Evolutionary conservation across 2,888 invertebrate species (phyloP).

Genomic region (Syrista parreyssii): DNA sequence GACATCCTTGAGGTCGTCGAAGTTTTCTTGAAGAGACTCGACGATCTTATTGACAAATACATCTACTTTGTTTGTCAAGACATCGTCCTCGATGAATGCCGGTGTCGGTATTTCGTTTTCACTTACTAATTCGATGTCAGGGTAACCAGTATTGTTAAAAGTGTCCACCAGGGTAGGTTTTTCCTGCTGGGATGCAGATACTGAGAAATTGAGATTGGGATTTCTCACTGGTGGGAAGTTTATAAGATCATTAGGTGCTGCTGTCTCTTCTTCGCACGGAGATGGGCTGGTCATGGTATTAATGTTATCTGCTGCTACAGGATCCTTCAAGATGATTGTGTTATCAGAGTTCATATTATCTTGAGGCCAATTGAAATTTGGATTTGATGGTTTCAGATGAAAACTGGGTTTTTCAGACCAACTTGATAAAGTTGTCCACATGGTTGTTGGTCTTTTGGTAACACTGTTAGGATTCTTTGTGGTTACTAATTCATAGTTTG

Average conservation of each 20-base stretch:
- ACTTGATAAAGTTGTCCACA: conserved; percentile 55
- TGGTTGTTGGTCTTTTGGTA: conserved; percentile 43
- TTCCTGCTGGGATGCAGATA: conserved; percentile 67
- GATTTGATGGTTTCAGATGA: conserved; percentile 47
- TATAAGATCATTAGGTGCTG: conserved; percentile 75
- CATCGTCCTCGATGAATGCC: conserved; percentile 80
- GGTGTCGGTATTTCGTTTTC: conserved; percentile 82
- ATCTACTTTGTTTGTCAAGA: conserved; percentile 83
- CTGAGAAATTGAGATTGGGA: conserved; percentile 81
- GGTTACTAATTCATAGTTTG: conserved; percentile 1
- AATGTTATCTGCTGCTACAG: conserved; percentile 17
- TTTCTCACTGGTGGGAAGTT: conserved; percentile 90
- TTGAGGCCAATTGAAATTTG: conserved; percentile 30
- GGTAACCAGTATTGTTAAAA: conserved; percentile 65
- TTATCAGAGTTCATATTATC: conserved; percentile 29
- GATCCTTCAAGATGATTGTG: conserved; percentile 38
- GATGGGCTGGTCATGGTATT: conserved; percentile 15
- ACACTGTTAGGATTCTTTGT: conserved; percentile 20
- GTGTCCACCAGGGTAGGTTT: conserved; percentile 61
- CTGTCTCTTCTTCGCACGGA: conserved; percentile 72
- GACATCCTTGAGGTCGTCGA: conserved; percentile 82
- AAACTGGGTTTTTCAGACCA: conserved; percentile 58
- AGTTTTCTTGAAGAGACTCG: conserved; percentile 84
- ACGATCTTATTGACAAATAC: conserved; percentile 86
- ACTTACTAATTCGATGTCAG: conserved; percentile 65